These are phyloP conservation scores for Meda fulgida DNA, from an alignment of 2,797 vertebrate species.

Conservation along the genomic window DNA sequence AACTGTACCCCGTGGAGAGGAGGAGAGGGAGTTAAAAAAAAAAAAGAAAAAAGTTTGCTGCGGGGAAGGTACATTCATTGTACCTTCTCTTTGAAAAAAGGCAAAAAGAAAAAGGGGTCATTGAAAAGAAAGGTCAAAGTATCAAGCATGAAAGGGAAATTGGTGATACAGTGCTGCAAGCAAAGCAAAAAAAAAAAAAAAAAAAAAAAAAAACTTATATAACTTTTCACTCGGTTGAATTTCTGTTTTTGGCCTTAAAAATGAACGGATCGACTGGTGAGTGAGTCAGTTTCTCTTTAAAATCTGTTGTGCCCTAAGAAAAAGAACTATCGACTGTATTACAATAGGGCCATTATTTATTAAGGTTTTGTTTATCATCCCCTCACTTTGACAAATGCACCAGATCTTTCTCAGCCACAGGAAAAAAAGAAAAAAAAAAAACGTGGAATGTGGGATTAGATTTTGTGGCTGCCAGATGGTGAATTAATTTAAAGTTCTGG, in stretches of 20 bases:
- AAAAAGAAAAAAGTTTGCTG: neutral
- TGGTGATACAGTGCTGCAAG: neutral
- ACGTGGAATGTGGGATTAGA: constrained; percentile 19
- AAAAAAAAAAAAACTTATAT: neutral
- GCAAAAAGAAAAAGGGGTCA: neutral
- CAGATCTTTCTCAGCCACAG: constrained; percentile 31
- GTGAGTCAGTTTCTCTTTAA: constrained; percentile 23
- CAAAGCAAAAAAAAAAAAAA: constrained; percentile 17
- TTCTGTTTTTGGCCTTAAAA: constrained; percentile 4
- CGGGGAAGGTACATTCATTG: neutral
- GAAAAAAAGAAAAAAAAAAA: neutral
- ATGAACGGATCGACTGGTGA: neutral
- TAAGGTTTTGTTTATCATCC: constrained; percentile 42
- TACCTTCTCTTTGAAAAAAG: neutral
- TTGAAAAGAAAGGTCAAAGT: constrained; percentile 24
- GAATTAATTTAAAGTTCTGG: constrained; percentile 42
- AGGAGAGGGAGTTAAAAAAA: neutral
- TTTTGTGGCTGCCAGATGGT: constrained; percentile 42
- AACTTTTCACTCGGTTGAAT: neutral
- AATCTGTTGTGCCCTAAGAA: neutral
- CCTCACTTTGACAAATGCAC: constrained; percentile 35
- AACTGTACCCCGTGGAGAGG: neutral
- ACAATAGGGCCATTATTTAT: neutral
- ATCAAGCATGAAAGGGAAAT: neutral
- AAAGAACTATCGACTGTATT: constrained; percentile 26